phyloP scores from a whole-genome alignment of 2,113 vertebrate genomes.

The Gambusia affinis region DNA sequence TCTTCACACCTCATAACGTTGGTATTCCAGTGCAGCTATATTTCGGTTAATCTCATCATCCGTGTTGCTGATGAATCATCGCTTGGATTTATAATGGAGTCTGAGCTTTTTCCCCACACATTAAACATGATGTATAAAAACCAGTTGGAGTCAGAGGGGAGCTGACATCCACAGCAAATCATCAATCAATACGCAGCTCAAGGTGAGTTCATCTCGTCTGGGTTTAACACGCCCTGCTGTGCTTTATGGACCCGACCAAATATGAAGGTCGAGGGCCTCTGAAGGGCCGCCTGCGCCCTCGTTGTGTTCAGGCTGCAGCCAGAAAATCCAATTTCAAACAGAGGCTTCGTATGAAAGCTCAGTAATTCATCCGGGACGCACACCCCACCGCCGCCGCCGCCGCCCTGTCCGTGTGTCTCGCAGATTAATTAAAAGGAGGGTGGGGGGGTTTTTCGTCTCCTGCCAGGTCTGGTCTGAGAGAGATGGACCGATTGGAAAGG shows the following conservation, averaged over 20 bases:
- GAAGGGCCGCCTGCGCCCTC: slow-evolving; percentile 27
- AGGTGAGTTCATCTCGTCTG: slow-evolving; percentile 52
- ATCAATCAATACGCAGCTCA: slow-evolving; percentile 49
- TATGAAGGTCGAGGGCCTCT: slow-evolving; percentile 42
- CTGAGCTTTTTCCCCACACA: slow-evolving; percentile 22
- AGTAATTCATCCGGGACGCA: slow-evolving; percentile 41
- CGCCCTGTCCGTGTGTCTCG: slow-evolving; percentile 43
- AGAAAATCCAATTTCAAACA: slow-evolving; percentile 66
- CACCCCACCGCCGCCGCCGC: slow-evolving; percentile 22
- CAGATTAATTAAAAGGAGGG: slow-evolving; percentile 65
- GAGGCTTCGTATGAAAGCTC: slow-evolving; percentile 41
- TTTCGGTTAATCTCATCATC: neutral
- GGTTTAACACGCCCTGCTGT: slow-evolving; percentile 19
- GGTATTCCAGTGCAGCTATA: too few relatives aligned
- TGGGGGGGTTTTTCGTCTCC: slow-evolving; percentile 52
- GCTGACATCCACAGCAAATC: slow-evolving; percentile 49
- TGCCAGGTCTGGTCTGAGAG: slow-evolving; percentile 38
- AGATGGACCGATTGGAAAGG: slow-evolving; percentile 32
- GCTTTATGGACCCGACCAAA: slow-evolving; percentile 32
- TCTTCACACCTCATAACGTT: neutral
- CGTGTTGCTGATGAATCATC: slow-evolving; percentile 14
- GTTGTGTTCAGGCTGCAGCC: slow-evolving; percentile 42
- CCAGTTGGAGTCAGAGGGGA: slow-evolving; percentile 24
- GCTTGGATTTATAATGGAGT: slow-evolving; percentile 32
- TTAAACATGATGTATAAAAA: slow-evolving; percentile 37